Percentiles rank a stretch among this genome's conserved stretches.
Evolutionary conservation across 2,888 invertebrate genomes (phyloP).

Genomic region (Leptopilina drosophilae): DNA sequence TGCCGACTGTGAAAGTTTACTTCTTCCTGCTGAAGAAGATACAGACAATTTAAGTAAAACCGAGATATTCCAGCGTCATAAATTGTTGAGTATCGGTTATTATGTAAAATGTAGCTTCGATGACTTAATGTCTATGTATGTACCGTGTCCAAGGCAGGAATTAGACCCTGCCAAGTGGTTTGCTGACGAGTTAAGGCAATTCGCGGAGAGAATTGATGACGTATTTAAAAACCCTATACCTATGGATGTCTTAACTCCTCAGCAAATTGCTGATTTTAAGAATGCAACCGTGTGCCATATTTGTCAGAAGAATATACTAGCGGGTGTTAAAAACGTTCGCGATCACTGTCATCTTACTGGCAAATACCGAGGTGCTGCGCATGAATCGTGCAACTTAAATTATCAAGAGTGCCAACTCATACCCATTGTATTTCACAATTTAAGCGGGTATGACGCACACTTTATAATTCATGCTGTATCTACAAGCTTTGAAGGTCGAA

Average conservation of each 20-base stretch:
- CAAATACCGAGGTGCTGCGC: slow-evolving; percentile 50
- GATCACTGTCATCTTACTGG: slow-evolving; percentile 50
- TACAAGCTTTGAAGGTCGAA: neutral
- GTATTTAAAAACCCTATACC: slow-evolving; percentile 23
- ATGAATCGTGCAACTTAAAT: slow-evolving; percentile 64
- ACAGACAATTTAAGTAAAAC: neutral
- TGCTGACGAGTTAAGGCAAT: slow-evolving; percentile 10
- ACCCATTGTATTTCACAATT: slow-evolving; percentile 68
- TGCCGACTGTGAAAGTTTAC: slow-evolving; percentile 31
- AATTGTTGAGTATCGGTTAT: slow-evolving; percentile 34
- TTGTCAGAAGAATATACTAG: slow-evolving; percentile 35
- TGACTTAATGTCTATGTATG: neutral
- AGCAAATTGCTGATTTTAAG: neutral
- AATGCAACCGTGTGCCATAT: slow-evolving; percentile 43
- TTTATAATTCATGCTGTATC: neutral
- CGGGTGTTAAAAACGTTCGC: slow-evolving; percentile 13
- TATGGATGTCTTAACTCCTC: slow-evolving; percentile 12
- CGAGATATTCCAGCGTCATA: slow-evolving; percentile 32
- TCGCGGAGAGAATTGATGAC: slow-evolving; percentile 9
- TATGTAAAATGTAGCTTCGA: slow-evolving; percentile 41
- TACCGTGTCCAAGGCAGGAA: neutral
- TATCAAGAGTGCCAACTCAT: slow-evolving; percentile 61
- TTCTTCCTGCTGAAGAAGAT: neutral
- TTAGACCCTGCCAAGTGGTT: slow-evolving; percentile 40
- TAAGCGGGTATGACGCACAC: slow-evolving; percentile 40